Percentiles rank a stretch among this genome's conserved stretches.
Evolutionary conservation across 2,797 vertebrate species (phyloP).

Genomic region (Xenopus petersii): DNA sequence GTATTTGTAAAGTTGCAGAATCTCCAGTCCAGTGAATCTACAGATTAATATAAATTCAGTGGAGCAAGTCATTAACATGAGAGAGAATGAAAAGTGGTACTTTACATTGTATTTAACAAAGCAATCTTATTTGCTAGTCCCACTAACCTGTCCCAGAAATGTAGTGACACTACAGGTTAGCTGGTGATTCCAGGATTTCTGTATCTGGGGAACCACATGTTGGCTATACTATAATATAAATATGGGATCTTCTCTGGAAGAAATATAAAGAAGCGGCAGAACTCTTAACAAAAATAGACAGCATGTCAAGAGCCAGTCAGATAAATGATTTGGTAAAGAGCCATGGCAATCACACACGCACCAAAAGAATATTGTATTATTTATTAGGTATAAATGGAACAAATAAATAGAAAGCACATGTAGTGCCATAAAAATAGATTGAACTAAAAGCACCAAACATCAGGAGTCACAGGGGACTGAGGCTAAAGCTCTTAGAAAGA

Average conservation of each 20-base stretch:
- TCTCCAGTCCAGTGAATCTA: too few species aligned
- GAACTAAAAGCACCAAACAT: neutral
- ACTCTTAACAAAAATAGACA: neutral
- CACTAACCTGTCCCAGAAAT: neutral
- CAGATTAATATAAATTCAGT: neutral
- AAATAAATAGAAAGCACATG: neutral
- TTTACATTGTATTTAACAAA: too few species aligned
- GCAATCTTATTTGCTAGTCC: too few species aligned
- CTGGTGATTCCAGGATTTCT: neutral
- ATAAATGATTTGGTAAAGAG: neutral
- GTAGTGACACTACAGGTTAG: neutral
- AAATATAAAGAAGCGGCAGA: neutral
- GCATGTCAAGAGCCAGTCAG: neutral
- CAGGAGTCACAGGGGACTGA: neutral
- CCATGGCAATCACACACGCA: neutral
- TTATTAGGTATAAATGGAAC: neutral
- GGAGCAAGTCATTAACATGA: too few species aligned
- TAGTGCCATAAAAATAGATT: constrained; percentile 1
- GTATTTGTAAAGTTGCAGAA: too few species aligned
- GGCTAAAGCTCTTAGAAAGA: neutral
- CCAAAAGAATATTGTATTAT: neutral
- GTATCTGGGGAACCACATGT: too few species aligned
- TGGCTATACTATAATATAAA: neutral
- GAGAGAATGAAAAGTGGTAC: too few species aligned
- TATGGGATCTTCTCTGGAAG: neutral